Evolutionary conservation across 2,113 vertebrate species (phyloP), one percentile per base, ranked within the genome.

Genomic region (Eurystomus gularis): DNA sequence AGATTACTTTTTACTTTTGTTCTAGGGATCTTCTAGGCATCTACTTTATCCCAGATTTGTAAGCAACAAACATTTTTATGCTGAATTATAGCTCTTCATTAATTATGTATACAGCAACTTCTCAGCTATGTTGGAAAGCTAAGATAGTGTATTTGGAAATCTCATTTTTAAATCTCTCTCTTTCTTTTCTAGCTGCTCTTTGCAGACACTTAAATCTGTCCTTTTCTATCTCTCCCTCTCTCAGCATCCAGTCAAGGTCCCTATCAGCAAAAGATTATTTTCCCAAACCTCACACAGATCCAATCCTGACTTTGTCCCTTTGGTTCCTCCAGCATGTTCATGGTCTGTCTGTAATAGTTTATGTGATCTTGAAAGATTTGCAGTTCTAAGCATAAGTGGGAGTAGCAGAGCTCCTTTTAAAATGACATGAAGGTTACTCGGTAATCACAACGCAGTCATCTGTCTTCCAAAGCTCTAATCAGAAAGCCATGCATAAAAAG

Each of bases 291-390:
- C 29, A 39, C 8, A 15, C 24, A 48, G 39, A 49, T 61, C 62
- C 76, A 46, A 55, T 35, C 46, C 39, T 1, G 17, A 23, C 10
- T 44, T 73, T 21, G 20, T 48, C 21, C n/a, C 68, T 88, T 49
- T 75, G 51, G 29, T 57, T 91, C 42, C 65, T 81, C 33, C 31
- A 49, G 29, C 26, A 71, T 9, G 25, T 71, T 79, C 80, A 28
- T 0, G 0, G 7, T 70, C 60, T 65, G 15, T 58, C 69, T 79
- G 3, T 72, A 86, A 84, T 2, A 60, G 20, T n/a, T 92, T 48
- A 93, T 65, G 48, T 57, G 65, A 87, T 87, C 75, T 89, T 81
- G n/a, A 85, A 96, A 91, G 46, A 79, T 57, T 89, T 95, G 37
- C 62, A 39, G 24, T 72, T 95, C 57, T 57, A 86, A 93, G 76